phyloP scores from a whole-genome alignment of 2,888 invertebrate genomes.

The Eucriotettix oculatus region DNA sequence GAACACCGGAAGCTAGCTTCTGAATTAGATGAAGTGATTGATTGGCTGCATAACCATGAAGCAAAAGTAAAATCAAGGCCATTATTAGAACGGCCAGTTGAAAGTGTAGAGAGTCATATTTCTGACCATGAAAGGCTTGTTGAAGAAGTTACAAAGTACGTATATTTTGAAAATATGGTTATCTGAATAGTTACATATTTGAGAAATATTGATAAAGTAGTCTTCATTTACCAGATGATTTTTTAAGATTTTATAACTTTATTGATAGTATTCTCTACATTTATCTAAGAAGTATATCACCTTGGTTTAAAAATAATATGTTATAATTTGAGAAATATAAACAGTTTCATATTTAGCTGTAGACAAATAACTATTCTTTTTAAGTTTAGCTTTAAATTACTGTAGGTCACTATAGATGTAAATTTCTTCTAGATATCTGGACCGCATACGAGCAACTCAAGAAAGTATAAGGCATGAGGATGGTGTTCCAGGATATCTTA shows the following conservation, averaged over 20 bases:
- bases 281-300: too few relatives aligned
- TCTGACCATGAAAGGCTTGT: slow-evolving; percentile 45
- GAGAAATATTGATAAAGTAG: too few relatives aligned
- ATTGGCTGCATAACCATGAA: slow-evolving; percentile 71
- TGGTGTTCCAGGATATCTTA: slow-evolving; percentile 59
- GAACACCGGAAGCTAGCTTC: slow-evolving; percentile 72
- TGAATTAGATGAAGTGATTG: slow-evolving; percentile 66
- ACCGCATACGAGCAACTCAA: slow-evolving; percentile 50
- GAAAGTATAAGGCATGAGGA: slow-evolving; percentile 57
- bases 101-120: slow-evolving; percentile 67
- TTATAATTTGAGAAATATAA: too few relatives aligned
- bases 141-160: neutral
- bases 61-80: slow-evolving; percentile 68
- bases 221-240: too few relatives aligned
- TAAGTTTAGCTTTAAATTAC: too few relatives aligned
- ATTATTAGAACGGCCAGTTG: slow-evolving; percentile 55
- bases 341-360: too few relatives aligned
- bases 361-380: too few relatives aligned
- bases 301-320: too few relatives aligned
- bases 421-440: slow-evolving; percentile 36
- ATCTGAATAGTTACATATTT: too few relatives aligned
- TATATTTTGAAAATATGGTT: neutral
- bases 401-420: too few relatives aligned
- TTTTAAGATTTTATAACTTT: too few relatives aligned
- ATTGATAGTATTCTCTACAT: too few relatives aligned